Conservation (phyloP, 2,797 vertebrate genomes). For the Lepilemur ruficaudatus region DNA sequence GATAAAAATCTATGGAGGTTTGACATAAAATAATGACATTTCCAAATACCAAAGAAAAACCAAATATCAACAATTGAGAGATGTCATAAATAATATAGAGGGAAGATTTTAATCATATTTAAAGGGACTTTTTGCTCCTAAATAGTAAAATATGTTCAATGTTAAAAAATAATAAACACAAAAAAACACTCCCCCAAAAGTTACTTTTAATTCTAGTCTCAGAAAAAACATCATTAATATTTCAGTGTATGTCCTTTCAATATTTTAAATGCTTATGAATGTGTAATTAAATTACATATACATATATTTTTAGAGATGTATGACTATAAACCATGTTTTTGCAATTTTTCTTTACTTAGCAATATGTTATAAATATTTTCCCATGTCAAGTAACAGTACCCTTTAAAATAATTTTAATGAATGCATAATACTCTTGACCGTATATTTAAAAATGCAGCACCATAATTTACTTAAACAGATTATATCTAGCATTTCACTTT, state of each 20-base stretch:
- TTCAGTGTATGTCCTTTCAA: background rate
- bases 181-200: background rate
- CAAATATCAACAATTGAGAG: background rate
- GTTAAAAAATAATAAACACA: background rate
- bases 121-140: background rate
- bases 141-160: background rate
- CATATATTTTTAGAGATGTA: background rate
- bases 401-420: background rate
- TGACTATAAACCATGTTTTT: background rate
- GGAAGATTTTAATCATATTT: background rate
- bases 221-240: background rate
- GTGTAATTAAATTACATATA: background rate
- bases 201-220: background rate
- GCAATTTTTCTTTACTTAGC: background rate
- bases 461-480: background rate
- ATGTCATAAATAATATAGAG: background rate
- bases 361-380: background rate
- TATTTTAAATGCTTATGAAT: background rate
- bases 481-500: background rate
- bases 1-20: background rate
- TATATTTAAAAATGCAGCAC: background rate
- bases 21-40: background rate
- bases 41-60: slow-evolving; percentile 3
- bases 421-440: background rate
- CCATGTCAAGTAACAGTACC: background rate